Evolutionary conservation across 2,113 vertebrate genomes (phyloP).

Genomic region (Poecile atricapillus): DNA sequence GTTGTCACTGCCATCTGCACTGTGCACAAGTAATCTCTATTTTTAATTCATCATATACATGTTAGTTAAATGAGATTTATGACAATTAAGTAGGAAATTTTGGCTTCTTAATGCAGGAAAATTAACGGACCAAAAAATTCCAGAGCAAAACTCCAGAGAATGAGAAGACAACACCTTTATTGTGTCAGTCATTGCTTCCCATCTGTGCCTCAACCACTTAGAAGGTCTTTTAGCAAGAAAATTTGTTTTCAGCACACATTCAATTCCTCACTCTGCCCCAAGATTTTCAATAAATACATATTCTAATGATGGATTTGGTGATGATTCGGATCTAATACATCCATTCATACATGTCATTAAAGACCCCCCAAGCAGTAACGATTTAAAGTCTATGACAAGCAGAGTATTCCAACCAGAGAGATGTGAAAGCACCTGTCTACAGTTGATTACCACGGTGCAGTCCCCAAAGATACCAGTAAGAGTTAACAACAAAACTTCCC

Average conservation of each 20-base stretch:
- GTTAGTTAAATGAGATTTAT: background rate
- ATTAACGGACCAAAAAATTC: background rate
- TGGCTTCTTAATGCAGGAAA: background rate
- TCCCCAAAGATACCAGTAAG: background rate
- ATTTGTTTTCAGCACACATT: background rate
- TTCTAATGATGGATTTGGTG: background rate
- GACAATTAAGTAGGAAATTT: background rate
- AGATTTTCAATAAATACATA: background rate
- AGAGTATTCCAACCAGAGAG: background rate
- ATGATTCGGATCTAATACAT: background rate
- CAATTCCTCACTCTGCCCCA: background rate
- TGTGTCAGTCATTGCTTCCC: background rate
- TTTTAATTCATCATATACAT: background rate
- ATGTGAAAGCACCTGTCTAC: background rate
- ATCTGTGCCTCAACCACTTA: background rate
- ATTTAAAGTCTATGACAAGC: background rate
- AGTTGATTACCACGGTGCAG: background rate
- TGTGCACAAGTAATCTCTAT: background rate
- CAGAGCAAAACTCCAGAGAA: background rate
- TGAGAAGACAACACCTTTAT: background rate
- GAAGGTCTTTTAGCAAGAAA: background rate
- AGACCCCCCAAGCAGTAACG: background rate
- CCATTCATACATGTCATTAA: background rate
- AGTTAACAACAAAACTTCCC: background rate
- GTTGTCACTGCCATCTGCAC: background rate